These are phyloP conservation scores for Conger conger DNA, from an alignment of 2,113 vertebrate species.

Conservation along the genomic window DNA sequence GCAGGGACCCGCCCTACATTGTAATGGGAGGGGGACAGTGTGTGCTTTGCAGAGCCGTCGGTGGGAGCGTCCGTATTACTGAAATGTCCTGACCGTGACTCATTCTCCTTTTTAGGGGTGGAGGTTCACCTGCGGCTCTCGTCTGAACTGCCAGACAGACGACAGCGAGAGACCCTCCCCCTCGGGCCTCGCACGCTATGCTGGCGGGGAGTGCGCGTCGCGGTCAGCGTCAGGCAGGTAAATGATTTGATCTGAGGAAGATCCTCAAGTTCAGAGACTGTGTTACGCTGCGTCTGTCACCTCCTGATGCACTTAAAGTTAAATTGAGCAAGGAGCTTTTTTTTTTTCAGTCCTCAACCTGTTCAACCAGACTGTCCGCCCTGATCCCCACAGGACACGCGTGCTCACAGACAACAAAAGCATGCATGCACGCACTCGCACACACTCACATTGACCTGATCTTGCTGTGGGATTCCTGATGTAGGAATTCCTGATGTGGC, in stretches of 20 bases:
- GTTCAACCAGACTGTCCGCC: not conserved
- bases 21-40: not conserved
- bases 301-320: not conserved
- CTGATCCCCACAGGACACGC: not conserved
- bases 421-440: not conserved
- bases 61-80: not conserved
- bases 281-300: not conserved
- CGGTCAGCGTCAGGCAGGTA: not conserved
- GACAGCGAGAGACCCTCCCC: no score
- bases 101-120: not conserved
- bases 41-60: not conserved
- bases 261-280: not conserved
- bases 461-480: not conserved
- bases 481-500: no score
- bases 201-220: no score
- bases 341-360: not conserved
- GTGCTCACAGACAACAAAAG: not conserved
- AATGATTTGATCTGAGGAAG: not conserved
- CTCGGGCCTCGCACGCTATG: no score
- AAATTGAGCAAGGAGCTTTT: not conserved
- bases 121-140: not conserved
- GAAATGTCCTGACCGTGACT: not conserved
- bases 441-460: not conserved
- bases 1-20: no score
- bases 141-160: not conserved